Evolutionary conservation across 1,140 invertebrate species (phyloP).

Genomic region (Hyposmocoma kahamanoa): DNA sequence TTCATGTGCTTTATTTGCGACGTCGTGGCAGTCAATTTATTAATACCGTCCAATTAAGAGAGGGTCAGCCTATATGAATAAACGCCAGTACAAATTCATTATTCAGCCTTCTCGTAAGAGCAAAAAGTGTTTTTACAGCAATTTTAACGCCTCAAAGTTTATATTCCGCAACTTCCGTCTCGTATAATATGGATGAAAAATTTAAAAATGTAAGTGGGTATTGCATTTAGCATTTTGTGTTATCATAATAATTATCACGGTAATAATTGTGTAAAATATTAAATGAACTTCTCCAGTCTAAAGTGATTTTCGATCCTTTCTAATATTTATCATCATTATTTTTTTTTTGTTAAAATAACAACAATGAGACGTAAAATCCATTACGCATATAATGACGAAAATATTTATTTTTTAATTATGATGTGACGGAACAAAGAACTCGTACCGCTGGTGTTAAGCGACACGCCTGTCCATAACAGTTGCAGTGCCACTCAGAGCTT

Average conservation of each 20-base stretch:
- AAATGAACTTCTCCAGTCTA: too few relatives aligned
- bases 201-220: conserved; percentile 21
- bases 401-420: too few relatives aligned
- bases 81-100: conserved; percentile 18
- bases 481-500: too few relatives aligned
- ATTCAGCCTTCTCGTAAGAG: conserved; percentile 6
- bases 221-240: too few relatives aligned
- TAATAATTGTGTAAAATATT: background rate
- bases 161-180: conserved; percentile 1
- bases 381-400: too few relatives aligned
- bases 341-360: too few relatives aligned
- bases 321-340: too few relatives aligned
- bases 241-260: background rate
- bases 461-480: too few relatives aligned
- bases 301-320: too few relatives aligned
- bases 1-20: background rate
- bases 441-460: too few relatives aligned
- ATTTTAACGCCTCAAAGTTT: conserved; percentile 10
- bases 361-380: too few relatives aligned
- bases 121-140: conserved; percentile 11
- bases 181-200: conserved; percentile 19
- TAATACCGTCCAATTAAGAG: conserved; percentile 16
- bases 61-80: conserved; percentile 11
- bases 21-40: conserved; percentile 7
- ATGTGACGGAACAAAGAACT: too few relatives aligned